Base-by-base conservation (phyloP, 2,888 invertebrate species). In the Cremastobaeus sp. region DNA sequence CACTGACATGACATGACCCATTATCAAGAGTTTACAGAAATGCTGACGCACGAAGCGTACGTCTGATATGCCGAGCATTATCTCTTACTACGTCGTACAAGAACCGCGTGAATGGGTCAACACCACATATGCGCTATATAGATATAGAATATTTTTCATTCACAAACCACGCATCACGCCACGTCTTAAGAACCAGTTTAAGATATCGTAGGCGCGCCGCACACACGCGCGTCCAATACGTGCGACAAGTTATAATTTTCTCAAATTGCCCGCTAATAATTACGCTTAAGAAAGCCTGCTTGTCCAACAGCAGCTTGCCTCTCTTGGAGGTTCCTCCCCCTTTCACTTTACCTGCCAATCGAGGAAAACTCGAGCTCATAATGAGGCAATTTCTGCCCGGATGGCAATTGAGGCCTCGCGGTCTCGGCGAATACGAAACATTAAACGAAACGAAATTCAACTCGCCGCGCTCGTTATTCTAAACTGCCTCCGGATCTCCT, bases 81-180 rank as follows among this genome's bases (percentile, higher is more conserved):
- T 64, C 75, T 70, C 64, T 72, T 69, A 65, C 74, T 74, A 72
- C 74, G 68, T 71, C 65, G 62, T 66, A 68, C 65, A 76, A 74
- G 68, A 57, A 57, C 62, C 45, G 66, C 48, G 65, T 77, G 76
- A 78, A 76, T 78, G 75, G 78, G 78, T 77, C 76, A 77, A 78
- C 75, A 77, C 74, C 74, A 71, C 69, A 54, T 77, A 59, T 25
- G 25, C 47, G 65, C 59, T 68, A 64, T 66, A 70, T 70, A 72
- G 70, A 62, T 70, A 62, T 39, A 62, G 59, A 57, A 76, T 72
- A 75, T 75, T 75, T 75, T 76, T 70, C 73, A 76, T 73, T 76
- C 76, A 72, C 68, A 68, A 71, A 76, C 59, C 64, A 69, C 30
- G 64, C 59, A 76, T 76, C 72, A 68, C 64, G 59, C 70, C 54